Evolutionary conservation across 2,797 vertebrate species (phyloP).

Genomic region (Coranthus polyacanthus): DNA sequence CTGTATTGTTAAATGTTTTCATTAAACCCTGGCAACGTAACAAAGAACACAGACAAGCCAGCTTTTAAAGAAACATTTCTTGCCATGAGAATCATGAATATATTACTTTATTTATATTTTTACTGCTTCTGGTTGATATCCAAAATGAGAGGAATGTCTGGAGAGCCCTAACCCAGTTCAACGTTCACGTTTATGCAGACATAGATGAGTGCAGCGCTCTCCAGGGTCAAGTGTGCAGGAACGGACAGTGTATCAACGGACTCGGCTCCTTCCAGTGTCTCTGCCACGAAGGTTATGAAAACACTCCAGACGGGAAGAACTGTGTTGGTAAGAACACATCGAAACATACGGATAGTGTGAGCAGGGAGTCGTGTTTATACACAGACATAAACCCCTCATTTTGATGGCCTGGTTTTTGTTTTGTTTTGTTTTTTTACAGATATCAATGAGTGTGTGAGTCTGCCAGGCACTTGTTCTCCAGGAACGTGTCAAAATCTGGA

Average conservation of each 20-base stretch:
- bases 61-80: background rate
- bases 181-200: slow-evolving; percentile 80
- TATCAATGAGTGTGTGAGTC: slow-evolving; percentile 91
- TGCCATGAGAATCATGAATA: slow-evolving; percentile 8
- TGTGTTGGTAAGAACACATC: slow-evolving; percentile 88
- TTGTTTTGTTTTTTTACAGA: slow-evolving; percentile 76
- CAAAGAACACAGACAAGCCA: background rate
- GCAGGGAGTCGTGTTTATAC: background rate
- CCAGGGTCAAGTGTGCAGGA: slow-evolving; percentile 91
- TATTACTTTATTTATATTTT: background rate
- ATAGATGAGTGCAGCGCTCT: slow-evolving; percentile 92
- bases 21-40: background rate
- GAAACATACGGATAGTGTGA: background rate
- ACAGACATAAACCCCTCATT: background rate
- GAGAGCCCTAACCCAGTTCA: background rate
- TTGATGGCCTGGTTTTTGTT: background rate
- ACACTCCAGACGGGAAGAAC: slow-evolving; percentile 91
- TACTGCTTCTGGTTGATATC: background rate
- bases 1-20: background rate
- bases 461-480: slow-evolving; percentile 90
- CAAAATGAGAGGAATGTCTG: background rate
- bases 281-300: slow-evolving; percentile 93
- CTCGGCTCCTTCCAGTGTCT: slow-evolving; percentile 94
- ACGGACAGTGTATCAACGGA: slow-evolving; percentile 93
- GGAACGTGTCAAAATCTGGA: slow-evolving; percentile 96